Evolutionary conservation across 2,888 invertebrate genomes (phyloP).

Genomic region (Oxystoma pomonae): DNA sequence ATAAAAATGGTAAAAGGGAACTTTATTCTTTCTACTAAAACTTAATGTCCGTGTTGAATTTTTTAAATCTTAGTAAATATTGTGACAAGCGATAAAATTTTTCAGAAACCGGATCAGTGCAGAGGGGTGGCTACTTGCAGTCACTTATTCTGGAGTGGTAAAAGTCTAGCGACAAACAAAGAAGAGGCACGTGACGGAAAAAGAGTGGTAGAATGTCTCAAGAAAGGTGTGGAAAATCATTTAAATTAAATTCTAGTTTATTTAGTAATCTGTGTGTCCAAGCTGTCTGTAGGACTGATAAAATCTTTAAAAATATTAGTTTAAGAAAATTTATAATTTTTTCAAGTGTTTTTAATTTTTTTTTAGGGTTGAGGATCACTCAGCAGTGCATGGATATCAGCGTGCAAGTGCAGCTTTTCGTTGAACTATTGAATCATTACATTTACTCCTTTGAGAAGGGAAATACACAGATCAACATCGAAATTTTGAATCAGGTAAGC

Average conservation of each 20-base stretch:
- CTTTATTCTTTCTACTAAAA: too few relatives aligned
- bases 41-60: too few relatives aligned
- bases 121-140: conserved; percentile 91
- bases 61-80: too few relatives aligned
- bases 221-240: conserved; percentile 62
- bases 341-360: too few relatives aligned
- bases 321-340: too few relatives aligned
- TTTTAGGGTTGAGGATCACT: conserved; percentile 70
- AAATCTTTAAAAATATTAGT: too few relatives aligned
- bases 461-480: conserved; percentile 46
- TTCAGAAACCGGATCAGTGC: conserved; percentile 91
- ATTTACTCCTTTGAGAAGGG: conserved; percentile 90
- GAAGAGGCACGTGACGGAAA: conserved; percentile 81
- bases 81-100: too few relatives aligned
- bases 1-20: too few relatives aligned
- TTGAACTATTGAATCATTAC: conserved; percentile 91
- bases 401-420: conserved; percentile 93
- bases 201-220: conserved; percentile 82
- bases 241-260: neutral
- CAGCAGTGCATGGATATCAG: conserved; percentile 97
- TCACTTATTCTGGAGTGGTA: conserved; percentile 96
- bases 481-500: conserved; percentile 53
- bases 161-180: conserved; percentile 48
- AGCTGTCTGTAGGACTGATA: too few relatives aligned
- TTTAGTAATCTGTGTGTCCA: too few relatives aligned